Evolutionary conservation across 2,797 vertebrate species (phyloP).

Genomic region (Clarias platycephalus): DNA sequence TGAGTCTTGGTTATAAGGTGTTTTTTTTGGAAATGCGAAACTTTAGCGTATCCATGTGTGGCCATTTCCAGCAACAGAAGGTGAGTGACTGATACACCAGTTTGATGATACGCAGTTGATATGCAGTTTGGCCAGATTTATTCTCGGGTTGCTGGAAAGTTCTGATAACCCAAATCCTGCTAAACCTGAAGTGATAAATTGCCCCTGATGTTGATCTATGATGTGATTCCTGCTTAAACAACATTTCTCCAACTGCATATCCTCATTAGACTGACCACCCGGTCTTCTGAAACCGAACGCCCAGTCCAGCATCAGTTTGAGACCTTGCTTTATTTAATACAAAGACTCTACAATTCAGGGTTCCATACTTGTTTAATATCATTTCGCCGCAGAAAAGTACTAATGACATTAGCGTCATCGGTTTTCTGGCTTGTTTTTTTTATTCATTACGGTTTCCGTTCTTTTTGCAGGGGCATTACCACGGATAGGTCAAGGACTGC

Average conservation of each 20-base stretch:
- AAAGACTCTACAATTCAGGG: neutral
- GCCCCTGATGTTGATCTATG: neutral
- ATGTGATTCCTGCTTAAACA: neutral
- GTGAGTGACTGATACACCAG: neutral
- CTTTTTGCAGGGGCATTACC: neutral
- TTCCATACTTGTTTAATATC: conserved; percentile 20
- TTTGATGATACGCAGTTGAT: too few species aligned
- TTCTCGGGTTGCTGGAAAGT: neutral
- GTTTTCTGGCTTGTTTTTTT: neutral
- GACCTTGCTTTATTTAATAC: neutral
- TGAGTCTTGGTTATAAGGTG: neutral
- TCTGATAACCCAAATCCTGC: neutral
- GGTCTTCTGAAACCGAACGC: neutral
- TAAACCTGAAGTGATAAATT: neutral
- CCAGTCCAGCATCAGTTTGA: neutral
- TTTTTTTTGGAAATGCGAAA: neutral
- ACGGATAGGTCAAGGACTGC: neutral
- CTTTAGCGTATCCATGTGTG: too few species aligned
- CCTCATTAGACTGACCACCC: neutral
- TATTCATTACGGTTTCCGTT: conserved; percentile 7
- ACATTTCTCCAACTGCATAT: neutral
- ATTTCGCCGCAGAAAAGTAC: neutral
- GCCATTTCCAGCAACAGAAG: neutral
- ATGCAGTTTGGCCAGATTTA: neutral
- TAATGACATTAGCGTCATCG: conserved; percentile 4